These are phyloP conservation scores for Cerceris ruficornis DNA, from an alignment of 2,888 invertebrate genomes.

Conservation along the genomic window DNA sequence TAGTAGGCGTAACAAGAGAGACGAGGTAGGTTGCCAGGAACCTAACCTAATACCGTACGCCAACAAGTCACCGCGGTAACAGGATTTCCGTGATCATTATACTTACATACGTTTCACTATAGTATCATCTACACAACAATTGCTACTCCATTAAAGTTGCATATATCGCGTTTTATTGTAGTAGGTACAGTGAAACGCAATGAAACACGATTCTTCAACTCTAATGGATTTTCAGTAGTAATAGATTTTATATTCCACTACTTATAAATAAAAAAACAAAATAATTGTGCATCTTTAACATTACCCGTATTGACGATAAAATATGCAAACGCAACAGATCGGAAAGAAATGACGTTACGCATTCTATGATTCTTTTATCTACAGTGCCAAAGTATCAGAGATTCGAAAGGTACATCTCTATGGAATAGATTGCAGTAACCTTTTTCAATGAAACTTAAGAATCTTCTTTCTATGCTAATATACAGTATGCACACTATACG, in stretches of 20 bases:
- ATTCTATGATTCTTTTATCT: too few relatives aligned
- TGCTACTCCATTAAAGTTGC: conserved; percentile 34
- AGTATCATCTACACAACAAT: conserved; percentile 16
- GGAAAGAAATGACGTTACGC: too few relatives aligned
- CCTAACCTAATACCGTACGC: conserved; percentile 79
- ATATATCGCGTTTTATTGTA: neutral
- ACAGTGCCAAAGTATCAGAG: too few relatives aligned
- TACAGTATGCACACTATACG: too few relatives aligned
- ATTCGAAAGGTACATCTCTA: too few relatives aligned
- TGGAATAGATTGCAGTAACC: too few relatives aligned
- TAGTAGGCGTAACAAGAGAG: conserved; percentile 81
- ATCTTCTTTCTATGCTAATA: neutral
- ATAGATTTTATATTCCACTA: too few relatives aligned
- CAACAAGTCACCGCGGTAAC: conserved; percentile 75
- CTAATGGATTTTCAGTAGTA: too few relatives aligned
- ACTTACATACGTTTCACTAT: conserved; percentile 10
- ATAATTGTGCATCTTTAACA: too few relatives aligned
- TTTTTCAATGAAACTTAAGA: too few relatives aligned
- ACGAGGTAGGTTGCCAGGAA: conserved; percentile 80
- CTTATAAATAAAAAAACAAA: neutral
- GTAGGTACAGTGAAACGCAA: neutral
- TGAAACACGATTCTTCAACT: neutral
- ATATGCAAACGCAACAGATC: too few relatives aligned
- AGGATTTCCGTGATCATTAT: conserved; percentile 42
- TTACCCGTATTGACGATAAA: too few relatives aligned